These are phyloP conservation scores for Haplochromis vanheusdeni DNA, from an alignment of 2,113 vertebrate species.

Conservation along the genomic window DNA sequence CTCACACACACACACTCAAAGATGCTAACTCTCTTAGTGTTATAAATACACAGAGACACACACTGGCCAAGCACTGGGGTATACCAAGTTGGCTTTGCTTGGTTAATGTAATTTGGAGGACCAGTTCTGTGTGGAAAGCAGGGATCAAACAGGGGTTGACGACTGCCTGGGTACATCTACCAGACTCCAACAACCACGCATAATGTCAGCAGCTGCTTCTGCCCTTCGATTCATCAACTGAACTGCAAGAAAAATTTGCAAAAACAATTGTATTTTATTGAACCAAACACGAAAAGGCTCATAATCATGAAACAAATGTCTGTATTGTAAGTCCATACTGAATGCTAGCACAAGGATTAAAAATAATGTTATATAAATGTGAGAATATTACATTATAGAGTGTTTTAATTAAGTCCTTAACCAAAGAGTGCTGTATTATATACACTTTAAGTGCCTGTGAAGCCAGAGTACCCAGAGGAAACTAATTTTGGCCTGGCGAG, in stretches of 20 bases:
- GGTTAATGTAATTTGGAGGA: neutral
- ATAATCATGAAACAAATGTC: neutral
- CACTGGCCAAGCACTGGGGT: neutral
- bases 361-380: neutral
- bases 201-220: neutral
- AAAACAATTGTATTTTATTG: neutral
- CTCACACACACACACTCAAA: neutral
- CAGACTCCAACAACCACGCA: neutral
- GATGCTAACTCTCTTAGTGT: neutral
- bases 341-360: neutral
- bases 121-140: neutral
- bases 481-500: neutral
- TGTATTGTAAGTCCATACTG: neutral
- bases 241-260: neutral
- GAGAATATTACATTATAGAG: neutral
- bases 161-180: neutral
- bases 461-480: neutral
- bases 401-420: neutral
- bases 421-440: neutral
- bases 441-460: neutral
- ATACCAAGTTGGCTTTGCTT: neutral
- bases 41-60: neutral
- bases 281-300: neutral
- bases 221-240: neutral
- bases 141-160: neutral